Conservation (phyloP, 2,888 invertebrate genomes). For the Hypolimnas misippus region DNA sequence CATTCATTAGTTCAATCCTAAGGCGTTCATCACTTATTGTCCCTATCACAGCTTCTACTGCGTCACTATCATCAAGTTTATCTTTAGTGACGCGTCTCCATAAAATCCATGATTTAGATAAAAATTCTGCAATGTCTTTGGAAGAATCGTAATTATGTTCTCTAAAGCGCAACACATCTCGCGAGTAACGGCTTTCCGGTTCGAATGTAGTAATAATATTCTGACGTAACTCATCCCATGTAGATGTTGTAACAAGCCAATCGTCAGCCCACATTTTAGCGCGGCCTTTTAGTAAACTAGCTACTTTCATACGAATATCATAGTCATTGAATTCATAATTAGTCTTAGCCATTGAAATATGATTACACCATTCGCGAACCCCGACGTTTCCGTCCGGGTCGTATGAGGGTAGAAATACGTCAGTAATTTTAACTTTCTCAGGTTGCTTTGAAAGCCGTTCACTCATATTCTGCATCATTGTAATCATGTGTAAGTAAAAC, state of each 20-base stretch:
- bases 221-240: conserved; percentile 45
- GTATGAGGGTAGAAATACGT: conserved; percentile 37
- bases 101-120: conserved; percentile 49
- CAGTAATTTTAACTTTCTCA: conserved; percentile 30
- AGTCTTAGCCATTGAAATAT: conserved; percentile 18
- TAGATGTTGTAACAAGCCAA: conserved; percentile 46
- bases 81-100: conserved; percentile 48
- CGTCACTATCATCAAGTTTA: conserved; percentile 33
- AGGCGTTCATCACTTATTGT: conserved; percentile 46
- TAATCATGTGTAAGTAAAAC: conserved; percentile 25
- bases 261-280: conserved; percentile 48
- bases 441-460: conserved; percentile 25
- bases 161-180: conserved; percentile 45
- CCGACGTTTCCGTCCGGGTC: conserved; percentile 39
- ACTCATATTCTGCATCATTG: conserved; percentile 34
- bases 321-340: conserved; percentile 26
- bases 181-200: conserved; percentile 50
- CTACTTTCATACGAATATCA: conserved; percentile 48
- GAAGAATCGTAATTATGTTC: conserved; percentile 46
- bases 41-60: conserved; percentile 42
- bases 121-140: conserved; percentile 47
- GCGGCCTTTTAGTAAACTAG: conserved; percentile 47
- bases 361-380: conserved; percentile 37
- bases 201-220: conserved; percentile 42
- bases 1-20: conserved; percentile 38